Evolutionary conservation across 2,113 vertebrate species (phyloP).

Genomic region (Panthera uncia): DNA sequence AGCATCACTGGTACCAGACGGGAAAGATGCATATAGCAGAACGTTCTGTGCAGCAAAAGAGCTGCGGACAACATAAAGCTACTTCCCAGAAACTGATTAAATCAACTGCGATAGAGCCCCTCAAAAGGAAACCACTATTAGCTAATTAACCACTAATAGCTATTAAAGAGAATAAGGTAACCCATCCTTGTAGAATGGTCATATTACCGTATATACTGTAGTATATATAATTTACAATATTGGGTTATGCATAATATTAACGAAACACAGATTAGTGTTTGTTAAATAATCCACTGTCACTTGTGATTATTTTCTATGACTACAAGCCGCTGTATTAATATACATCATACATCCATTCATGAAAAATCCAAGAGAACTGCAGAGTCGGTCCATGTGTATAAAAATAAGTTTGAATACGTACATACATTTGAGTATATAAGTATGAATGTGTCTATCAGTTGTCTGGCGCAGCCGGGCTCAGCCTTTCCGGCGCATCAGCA

Average conservation of each 20-base stretch:
- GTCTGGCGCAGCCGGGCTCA: neutral
- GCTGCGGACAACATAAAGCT: neutral
- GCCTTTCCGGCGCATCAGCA: neutral
- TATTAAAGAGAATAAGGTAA: neutral
- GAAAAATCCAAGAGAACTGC: neutral
- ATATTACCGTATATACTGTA: neutral
- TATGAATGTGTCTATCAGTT: rapidly evolving
- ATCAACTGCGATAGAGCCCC: neutral
- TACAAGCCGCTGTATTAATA: neutral
- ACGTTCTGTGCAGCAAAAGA: neutral
- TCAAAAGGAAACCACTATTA: neutral
- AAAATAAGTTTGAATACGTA: neutral
- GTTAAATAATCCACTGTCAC: neutral
- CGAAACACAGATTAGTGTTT: neutral
- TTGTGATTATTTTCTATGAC: neutral
- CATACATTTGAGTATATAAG: neutral
- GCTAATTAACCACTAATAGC: too few species aligned
- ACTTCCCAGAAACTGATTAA: neutral
- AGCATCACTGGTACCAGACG: neutral
- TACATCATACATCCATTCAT: neutral
- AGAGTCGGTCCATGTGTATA: neutral
- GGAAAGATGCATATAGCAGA: neutral
- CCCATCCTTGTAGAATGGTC: neutral
- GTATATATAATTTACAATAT: neutral
- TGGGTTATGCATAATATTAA: neutral